Conservation (phyloP, 2,888 invertebrate genomes). For the Drosophila anomelani region DNA sequence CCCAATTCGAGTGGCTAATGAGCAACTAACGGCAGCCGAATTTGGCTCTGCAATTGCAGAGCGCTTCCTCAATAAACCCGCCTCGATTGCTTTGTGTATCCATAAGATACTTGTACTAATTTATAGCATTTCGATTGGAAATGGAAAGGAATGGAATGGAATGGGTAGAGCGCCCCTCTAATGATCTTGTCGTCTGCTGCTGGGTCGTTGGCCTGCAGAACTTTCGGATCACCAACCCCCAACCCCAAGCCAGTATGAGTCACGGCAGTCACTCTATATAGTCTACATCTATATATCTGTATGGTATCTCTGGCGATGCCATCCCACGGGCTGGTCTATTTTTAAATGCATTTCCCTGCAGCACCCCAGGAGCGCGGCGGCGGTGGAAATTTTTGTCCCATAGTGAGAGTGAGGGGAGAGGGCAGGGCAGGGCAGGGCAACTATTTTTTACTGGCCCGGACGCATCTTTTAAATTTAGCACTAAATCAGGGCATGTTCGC, state of each 20-base stretch:
- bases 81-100: constrained; percentile 31
- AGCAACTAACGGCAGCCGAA: constrained; percentile 30
- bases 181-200: constrained; percentile 67
- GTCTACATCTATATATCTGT: constrained; percentile 16
- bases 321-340: constrained; percentile 63
- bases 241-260: constrained; percentile 20
- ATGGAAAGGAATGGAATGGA: not conserved
- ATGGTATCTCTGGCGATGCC: constrained; percentile 13
- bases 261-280: constrained; percentile 46
- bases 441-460: constrained; percentile 53
- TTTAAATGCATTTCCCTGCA: constrained; percentile 67
- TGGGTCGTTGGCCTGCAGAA: constrained; percentile 73
- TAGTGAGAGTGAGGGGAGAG: constrained; percentile 29
- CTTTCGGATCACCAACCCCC: constrained; percentile 2
- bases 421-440: constrained; percentile 32
- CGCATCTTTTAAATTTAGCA: constrained; percentile 76
- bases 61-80: constrained; percentile 69
- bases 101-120: constrained; percentile 31
- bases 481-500: constrained; percentile 77
- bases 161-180: constrained; percentile 38
- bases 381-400: constrained; percentile 71
- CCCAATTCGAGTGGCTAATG: constrained; percentile 32
- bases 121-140: constrained; percentile 31
- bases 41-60: constrained; percentile 58
- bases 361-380: constrained; percentile 74